Conservation (phyloP, 2,113 vertebrate genomes). For the Proteles cristata region DNA sequence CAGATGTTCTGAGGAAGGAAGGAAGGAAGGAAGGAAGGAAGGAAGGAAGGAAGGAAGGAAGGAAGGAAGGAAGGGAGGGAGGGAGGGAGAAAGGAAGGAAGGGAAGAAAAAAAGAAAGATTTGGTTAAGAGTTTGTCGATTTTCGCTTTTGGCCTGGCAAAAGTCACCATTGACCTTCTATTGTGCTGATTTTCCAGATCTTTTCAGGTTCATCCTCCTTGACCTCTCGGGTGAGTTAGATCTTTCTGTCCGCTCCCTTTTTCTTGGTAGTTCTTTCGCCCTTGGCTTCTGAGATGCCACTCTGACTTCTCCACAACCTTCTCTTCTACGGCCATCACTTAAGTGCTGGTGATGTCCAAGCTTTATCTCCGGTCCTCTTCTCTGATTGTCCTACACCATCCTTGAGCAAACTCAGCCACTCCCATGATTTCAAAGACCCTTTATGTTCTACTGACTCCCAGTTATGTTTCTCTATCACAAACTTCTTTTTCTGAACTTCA, state of each 20-base stretch:
- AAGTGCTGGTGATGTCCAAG: not conserved
- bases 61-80: not conserved
- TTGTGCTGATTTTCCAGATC: not conserved
- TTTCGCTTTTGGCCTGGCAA: not conserved
- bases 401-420: not conserved
- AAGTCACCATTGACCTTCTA: not conserved
- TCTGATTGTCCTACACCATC: not conserved
- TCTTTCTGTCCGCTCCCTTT: not conserved
- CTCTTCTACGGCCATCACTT: not conserved
- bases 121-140: not conserved
- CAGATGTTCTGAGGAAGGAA: not conserved
- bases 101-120: not conserved
- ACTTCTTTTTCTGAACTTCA: not conserved
- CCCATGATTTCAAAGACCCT: not conserved
- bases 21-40: not conserved
- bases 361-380: slow-evolving; percentile 26
- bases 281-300: not conserved
- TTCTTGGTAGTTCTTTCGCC: slow-evolving; percentile 18
- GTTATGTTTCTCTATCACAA: not conserved
- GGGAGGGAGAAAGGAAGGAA: too few relatives aligned
- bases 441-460: not conserved
- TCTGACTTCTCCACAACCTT: not conserved
- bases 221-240: not conserved
- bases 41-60: not conserved
- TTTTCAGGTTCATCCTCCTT: slow-evolving; percentile 39